A percentile compares a stretch with the other conserved stretches of the same genome.
Evolutionary conservation across 2,797 vertebrate genomes (phyloP).

Genomic region (Sebastes iracundus): DNA sequence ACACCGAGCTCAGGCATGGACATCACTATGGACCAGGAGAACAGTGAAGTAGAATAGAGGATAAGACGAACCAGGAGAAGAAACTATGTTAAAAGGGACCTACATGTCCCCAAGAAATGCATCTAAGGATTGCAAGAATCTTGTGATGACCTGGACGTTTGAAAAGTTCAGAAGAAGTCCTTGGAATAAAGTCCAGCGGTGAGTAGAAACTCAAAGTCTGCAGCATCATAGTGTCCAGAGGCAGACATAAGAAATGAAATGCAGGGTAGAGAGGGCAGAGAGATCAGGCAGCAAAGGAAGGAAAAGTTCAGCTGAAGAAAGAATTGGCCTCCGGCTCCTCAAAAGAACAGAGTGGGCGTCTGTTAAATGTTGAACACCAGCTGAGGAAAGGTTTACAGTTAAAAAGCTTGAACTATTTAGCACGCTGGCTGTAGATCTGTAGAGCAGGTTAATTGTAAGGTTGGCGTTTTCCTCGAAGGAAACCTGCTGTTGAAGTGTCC

Average conservation of each 20-base stretch:
- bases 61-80: not conserved
- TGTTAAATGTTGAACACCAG: conserved; percentile 11
- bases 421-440: not conserved
- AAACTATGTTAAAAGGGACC: not conserved
- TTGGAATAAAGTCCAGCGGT: conserved; percentile 20
- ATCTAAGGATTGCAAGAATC: conserved; percentile 5
- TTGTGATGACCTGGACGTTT: conserved; percentile 16
- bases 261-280: conserved; percentile 22
- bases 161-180: conserved; percentile 14
- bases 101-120: not conserved
- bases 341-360: conserved; percentile 20
- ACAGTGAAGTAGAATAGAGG: not conserved
- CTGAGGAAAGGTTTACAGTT: conserved; percentile 10
- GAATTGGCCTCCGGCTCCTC: conserved; percentile 23
- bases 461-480: not conserved
- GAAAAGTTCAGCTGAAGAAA: conserved; percentile 29
- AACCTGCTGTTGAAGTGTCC: not conserved
- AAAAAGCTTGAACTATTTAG: conserved; percentile 1
- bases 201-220: conserved; percentile 27
- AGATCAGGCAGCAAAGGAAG: conserved; percentile 28
- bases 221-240: conserved; percentile 37
- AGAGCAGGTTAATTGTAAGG: conserved; percentile 13
- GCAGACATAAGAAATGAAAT: conserved; percentile 33
- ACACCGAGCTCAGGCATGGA: conserved; percentile 1
- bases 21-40: conserved; percentile 13